Percentiles rank a stretch among this genome's conserved stretches.
Evolutionary conservation across 2,888 invertebrate species (phyloP).

Genomic region (Parnassius apollo): DNA sequence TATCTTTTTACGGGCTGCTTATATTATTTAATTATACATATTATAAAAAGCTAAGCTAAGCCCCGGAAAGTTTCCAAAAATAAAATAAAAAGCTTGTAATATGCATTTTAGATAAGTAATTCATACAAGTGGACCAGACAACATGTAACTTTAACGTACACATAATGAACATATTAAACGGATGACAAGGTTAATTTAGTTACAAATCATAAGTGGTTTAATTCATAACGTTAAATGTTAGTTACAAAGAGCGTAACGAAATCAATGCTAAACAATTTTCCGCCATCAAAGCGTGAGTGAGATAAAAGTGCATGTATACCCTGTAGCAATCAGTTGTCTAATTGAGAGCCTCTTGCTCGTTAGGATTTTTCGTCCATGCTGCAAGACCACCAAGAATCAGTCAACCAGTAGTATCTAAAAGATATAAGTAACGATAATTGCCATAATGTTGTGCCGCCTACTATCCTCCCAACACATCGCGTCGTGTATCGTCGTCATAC

Average conservation of each 20-base stretch:
- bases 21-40: too few species aligned
- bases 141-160: too few species aligned
- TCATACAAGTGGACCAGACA: too few species aligned
- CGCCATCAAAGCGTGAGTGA: conserved; percentile 2
- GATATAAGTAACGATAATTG: conserved; percentile 7
- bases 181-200: too few species aligned
- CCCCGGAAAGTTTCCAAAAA: too few species aligned
- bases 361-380: neutral
- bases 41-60: too few species aligned
- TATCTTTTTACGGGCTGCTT: too few species aligned
- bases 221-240: neutral
- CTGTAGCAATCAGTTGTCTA: conserved; percentile 38
- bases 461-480: conserved; percentile 35
- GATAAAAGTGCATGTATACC: conserved; percentile 1
- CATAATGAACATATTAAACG: too few species aligned
- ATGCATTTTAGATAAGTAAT: too few species aligned
- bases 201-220: too few species aligned
- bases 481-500: conserved; percentile 26
- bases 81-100: too few species aligned
- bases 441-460: conserved; percentile 32
- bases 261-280: conserved; percentile 19
- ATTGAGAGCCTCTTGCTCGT: neutral
- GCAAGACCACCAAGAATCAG: neutral
- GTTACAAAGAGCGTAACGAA: conserved; percentile 5
- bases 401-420: neutral